Evolutionary conservation across 53 echinoderm and acorn worm genomes (phyloP), one percentile per base, ranked within the genome.

Genomic region (Paracentrotus lividus): DNA sequence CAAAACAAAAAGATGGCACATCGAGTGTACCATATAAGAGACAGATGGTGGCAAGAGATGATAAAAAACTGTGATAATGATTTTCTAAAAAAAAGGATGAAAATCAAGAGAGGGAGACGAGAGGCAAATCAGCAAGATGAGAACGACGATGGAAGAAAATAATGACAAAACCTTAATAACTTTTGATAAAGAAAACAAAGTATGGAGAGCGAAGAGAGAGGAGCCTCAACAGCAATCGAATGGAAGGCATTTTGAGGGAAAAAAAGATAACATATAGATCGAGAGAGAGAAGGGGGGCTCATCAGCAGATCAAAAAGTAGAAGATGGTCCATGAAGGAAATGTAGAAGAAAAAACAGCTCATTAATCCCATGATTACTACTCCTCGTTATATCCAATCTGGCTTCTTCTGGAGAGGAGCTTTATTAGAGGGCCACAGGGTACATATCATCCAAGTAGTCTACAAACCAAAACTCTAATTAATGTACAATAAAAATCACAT

Each of bases 341-440:
- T 27, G 51, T 49, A 85, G 29, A 85, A 51, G 31, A n/a, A n/a
- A n/a, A 51, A 90, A 43, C 90, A 67, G 13, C 64, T 65, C 42
- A 90, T 90, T 90, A 90, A 66, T 90, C 90, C n/a, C 49, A 44
- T 90, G 89, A 89, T 89, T 89, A 89, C 44, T 20, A 65, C 45
- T 44, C n/a, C 90, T 90, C 64, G 66, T 90, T 88, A 90, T 65
- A 51, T 24, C 90, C 26, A 90, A 90, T 43, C n/a, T 90, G 65
- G 72, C 16, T 72, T 72, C 72, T 32, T 69, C 40, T 16, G 72
- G 40, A 36, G 72, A 72, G 72, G 72, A 36, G 40, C 36, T 72
- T 38, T 72, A 72, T 72, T 72, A 72, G 72, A 72, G 72, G 72
- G 38, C 72, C 72, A 72, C 72, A 40, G 40, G 72, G 72, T 72